Evolutionary conservation across 2,113 vertebrate genomes (phyloP).

Genomic region (Delphinapterus leucas): DNA sequence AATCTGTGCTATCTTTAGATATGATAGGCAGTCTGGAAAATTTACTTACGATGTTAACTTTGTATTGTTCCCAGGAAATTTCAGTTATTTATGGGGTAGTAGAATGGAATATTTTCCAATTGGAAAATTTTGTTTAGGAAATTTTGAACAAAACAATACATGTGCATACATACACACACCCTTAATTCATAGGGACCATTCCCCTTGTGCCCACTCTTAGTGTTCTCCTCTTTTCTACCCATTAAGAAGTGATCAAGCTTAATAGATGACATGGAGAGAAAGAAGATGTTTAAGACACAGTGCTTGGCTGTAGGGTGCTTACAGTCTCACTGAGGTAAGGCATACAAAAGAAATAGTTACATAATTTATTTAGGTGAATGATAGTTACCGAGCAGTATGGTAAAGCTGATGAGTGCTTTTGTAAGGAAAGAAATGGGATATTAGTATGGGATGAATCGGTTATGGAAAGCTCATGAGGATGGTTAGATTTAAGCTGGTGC

Average conservation of each 20-base stretch:
- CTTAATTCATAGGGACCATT: not conserved
- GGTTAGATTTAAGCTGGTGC: not conserved
- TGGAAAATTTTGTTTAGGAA: not conserved
- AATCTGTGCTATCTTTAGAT: not conserved
- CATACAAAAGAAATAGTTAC: not conserved
- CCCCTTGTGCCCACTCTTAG: slow-evolving; percentile 1
- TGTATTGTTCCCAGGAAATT: slow-evolving; percentile 28
- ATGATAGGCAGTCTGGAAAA: not conserved
- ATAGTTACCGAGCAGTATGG: not conserved
- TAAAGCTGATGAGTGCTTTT: not conserved
- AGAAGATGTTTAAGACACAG: not conserved
- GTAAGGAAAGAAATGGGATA: not conserved
- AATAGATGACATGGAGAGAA: slow-evolving; percentile 34
- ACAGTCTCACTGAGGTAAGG: not conserved
- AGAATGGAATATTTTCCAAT: not conserved
- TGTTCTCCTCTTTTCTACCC: slow-evolving; percentile 12
- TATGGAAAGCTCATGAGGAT: not conserved
- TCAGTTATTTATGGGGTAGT: not conserved
- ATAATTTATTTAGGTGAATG: not conserved
- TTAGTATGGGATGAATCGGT: not conserved
- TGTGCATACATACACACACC: not conserved
- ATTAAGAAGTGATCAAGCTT: not conserved
- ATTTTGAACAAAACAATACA: not conserved
- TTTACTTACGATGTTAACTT: slow-evolving; percentile 41
- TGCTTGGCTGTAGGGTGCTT: not conserved